Percentiles rank a stretch among this genome's conserved stretches.
Evolutionary conservation across 2,888 invertebrate genomes (phyloP).

Genomic region (Lomographa bimaculata): DNA sequence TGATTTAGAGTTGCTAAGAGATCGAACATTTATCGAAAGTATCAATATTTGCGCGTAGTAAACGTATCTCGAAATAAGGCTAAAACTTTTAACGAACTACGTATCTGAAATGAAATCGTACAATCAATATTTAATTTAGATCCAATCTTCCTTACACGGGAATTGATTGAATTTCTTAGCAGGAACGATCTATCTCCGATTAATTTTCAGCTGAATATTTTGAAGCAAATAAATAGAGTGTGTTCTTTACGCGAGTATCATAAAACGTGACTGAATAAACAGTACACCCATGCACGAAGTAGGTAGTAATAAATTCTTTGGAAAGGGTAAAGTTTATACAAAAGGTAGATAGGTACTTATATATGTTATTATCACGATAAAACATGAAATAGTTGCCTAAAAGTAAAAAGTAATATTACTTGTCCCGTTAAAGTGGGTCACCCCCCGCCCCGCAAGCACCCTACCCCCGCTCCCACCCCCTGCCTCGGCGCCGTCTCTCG

Average conservation of each 20-base stretch:
- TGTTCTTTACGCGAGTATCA: slow-evolving; percentile 2
- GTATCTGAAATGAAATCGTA: slow-evolving; percentile 25
- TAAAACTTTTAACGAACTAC: slow-evolving; percentile 20
- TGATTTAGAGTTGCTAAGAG: slow-evolving; percentile 16
- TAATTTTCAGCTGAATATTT: slow-evolving; percentile 14
- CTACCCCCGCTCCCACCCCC: slow-evolving; percentile 36
- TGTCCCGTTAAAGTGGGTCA: slow-evolving; percentile 84
- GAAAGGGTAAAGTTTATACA: slow-evolving; percentile 51
- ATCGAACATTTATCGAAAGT: slow-evolving; percentile 3
- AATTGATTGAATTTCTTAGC: slow-evolving; percentile 22
- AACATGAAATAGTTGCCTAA: slow-evolving; percentile 84
- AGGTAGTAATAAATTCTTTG: slow-evolving; percentile 36
- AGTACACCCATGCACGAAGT: slow-evolving; percentile 3
- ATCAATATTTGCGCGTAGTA: slow-evolving; percentile 9
- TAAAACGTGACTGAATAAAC: slow-evolving; percentile 5
- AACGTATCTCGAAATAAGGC: slow-evolving; percentile 11
- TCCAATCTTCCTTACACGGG: slow-evolving; percentile 23
- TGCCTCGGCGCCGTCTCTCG: slow-evolving; percentile 57
- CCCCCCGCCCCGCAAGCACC: slow-evolving; percentile 58
- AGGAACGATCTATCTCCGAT: slow-evolving; percentile 8
- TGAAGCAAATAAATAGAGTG: slow-evolving; percentile 5
- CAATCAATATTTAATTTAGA: slow-evolving; percentile 31
- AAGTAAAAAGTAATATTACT: slow-evolving; percentile 84
- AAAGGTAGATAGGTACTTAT: slow-evolving; percentile 42
- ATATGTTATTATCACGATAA: slow-evolving; percentile 78